phyloP scores from a whole-genome alignment of 35 echinoderm and acorn worm genomes.

The Heliocidaris erythrogramma region DNA sequence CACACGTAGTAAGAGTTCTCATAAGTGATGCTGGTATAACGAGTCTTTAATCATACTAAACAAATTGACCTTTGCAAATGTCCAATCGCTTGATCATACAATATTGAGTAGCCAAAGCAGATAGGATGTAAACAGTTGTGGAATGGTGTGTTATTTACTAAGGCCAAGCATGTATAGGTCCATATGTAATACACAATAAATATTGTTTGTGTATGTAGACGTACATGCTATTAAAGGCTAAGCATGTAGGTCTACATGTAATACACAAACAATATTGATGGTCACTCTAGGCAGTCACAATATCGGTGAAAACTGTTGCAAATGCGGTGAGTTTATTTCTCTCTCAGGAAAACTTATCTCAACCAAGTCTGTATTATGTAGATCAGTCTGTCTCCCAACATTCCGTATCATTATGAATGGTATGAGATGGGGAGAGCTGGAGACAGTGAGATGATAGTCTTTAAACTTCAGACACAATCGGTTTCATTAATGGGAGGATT shows the following conservation, averaged over 20 bases:
- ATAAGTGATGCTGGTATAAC: too few relatives aligned
- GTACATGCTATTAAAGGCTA: too few relatives aligned
- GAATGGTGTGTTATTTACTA: too few relatives aligned
- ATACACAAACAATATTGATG: not conserved
- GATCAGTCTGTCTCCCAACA: not conserved
- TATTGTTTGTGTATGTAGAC: too few relatives aligned
- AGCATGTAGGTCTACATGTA: too few relatives aligned
- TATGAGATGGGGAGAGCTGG: not conserved
- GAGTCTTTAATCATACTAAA: not conserved
- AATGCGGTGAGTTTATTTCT: too few relatives aligned
- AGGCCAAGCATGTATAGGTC: too few relatives aligned
- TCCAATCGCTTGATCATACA: not conserved
- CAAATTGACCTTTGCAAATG: not conserved
- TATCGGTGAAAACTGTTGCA: too few relatives aligned
- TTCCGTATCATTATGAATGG: not conserved
- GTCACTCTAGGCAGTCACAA: not conserved
- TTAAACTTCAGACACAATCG: too few relatives aligned
- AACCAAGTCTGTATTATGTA: not conserved
- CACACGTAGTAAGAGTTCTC: too few relatives aligned
- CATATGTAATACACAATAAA: not conserved
- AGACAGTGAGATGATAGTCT: not conserved
- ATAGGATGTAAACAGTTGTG: not conserved
- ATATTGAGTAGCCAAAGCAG: not conserved
- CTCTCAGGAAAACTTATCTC: too few relatives aligned
- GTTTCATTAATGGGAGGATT: too few relatives aligned